Conservation (phyloP, 2,797 vertebrate genomes). For the Macrochelys suwanniensis region DNA sequence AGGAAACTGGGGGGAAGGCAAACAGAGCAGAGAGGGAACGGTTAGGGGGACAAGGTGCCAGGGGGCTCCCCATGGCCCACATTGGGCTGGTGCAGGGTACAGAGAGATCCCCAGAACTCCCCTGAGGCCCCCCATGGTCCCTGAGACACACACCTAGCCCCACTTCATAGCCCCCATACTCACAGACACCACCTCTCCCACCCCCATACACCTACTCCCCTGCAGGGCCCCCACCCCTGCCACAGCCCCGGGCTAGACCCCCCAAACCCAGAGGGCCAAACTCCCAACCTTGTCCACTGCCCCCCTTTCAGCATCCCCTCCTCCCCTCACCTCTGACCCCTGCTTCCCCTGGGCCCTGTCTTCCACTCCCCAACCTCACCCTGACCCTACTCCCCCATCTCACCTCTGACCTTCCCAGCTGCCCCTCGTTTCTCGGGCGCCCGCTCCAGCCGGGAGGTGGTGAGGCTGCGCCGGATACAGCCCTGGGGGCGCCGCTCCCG, state of each 20-base stretch:
- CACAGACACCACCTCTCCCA: background rate
- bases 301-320: background rate
- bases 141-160: background rate
- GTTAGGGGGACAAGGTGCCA: background rate
- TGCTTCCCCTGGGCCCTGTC: background rate
- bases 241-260: too few species aligned
- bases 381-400: constrained; percentile 81
- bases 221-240: background rate
- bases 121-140: background rate
- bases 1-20: background rate
- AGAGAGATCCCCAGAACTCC: background rate
- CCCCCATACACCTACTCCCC: background rate
- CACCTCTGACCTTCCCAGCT: constrained; percentile 77
- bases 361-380: background rate
- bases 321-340: background rate
- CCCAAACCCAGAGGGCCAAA: background rate
- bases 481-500: background rate
- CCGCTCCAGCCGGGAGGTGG: constrained; percentile 69
- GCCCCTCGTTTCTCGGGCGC: constrained; percentile 73
- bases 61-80: background rate
- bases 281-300: background rate
- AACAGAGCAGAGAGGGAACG: background rate
- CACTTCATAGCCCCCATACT: background rate
- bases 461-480: background rate
- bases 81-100: background rate